phyloP scores from a whole-genome alignment of 2,113 vertebrate genomes.

The Seriola aureovittata region DNA sequence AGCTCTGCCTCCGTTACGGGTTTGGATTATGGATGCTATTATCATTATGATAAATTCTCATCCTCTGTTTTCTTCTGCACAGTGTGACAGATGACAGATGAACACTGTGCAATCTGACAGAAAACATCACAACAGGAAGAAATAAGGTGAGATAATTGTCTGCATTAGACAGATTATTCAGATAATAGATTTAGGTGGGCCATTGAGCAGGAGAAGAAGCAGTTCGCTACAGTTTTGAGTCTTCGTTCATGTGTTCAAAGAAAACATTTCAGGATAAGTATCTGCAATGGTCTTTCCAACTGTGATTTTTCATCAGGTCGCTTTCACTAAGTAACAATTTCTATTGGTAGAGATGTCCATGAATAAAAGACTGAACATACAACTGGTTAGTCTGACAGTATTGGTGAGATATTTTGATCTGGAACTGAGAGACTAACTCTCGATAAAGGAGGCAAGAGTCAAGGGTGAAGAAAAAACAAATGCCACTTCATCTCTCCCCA shows the following conservation, averaged over 20 bases:
- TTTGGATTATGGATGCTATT: background rate
- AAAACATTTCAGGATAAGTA: too few relatives aligned
- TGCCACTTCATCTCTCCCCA: constrained; percentile 10
- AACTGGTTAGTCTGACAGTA: too few relatives aligned
- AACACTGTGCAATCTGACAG: background rate
- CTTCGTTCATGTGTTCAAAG: too few relatives aligned
- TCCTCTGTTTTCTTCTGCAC: constrained; percentile 5
- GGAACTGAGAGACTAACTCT: background rate
- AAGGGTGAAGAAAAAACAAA: constrained; percentile 13
- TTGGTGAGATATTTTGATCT: too few relatives aligned
- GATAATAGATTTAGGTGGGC: constrained; percentile 8
- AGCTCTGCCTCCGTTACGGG: background rate
- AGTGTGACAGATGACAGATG: constrained; percentile 16
- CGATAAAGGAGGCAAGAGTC: background rate
- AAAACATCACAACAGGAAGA: constrained; percentile 10
- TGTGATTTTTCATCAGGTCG: too few relatives aligned
- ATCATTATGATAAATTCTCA: background rate
- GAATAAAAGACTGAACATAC: background rate
- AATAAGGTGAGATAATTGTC: background rate
- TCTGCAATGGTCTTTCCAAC: too few relatives aligned
- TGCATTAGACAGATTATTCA: constrained; percentile 7
- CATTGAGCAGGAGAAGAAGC: background rate
- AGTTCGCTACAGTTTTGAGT: background rate
- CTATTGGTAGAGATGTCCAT: background rate
- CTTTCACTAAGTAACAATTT: background rate